A percentile compares a stretch with the other conserved stretches of the same genome.
Evolutionary conservation across 1,140 invertebrate species (phyloP).

Genomic region (Drosophila rufa): DNA sequence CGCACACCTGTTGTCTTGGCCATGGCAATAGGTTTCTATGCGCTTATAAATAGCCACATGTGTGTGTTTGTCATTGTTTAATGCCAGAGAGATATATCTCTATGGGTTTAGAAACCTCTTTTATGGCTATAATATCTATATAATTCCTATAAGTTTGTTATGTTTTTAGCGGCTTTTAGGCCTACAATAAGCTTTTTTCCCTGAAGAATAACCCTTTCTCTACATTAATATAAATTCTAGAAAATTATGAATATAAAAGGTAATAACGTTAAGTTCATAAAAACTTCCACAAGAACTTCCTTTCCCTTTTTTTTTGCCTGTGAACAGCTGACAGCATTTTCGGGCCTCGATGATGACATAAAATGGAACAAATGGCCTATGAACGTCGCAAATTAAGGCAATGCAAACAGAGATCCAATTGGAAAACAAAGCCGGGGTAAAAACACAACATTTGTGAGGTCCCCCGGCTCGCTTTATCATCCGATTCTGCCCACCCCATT

Average conservation of each 20-base stretch:
- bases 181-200: neutral
- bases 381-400: constrained; percentile 80
- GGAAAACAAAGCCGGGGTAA: constrained; percentile 58
- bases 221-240: neutral
- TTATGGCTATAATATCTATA: no score
- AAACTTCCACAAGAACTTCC: neutral
- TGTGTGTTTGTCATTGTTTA: constrained; percentile 46
- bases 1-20: constrained; percentile 76
- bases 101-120: no score
- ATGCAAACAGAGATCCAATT: constrained; percentile 78
- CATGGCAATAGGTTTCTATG: constrained; percentile 68
- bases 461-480: constrained; percentile 30
- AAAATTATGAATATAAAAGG: neutral
- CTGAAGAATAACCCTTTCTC: neutral
- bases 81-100: constrained; percentile 27
- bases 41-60: constrained; percentile 66
- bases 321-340: constrained; percentile 76
- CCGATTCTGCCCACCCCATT: constrained; percentile 4
- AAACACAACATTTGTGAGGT: constrained; percentile 68
- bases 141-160: no score
- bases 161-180: neutral
- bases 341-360: constrained; percentile 74
- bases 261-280: neutral
- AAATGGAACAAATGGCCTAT: constrained; percentile 83
- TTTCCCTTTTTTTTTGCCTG: neutral